phyloP scores from a whole-genome alignment of 2,888 invertebrate genomes.

The Biston betularia region DNA sequence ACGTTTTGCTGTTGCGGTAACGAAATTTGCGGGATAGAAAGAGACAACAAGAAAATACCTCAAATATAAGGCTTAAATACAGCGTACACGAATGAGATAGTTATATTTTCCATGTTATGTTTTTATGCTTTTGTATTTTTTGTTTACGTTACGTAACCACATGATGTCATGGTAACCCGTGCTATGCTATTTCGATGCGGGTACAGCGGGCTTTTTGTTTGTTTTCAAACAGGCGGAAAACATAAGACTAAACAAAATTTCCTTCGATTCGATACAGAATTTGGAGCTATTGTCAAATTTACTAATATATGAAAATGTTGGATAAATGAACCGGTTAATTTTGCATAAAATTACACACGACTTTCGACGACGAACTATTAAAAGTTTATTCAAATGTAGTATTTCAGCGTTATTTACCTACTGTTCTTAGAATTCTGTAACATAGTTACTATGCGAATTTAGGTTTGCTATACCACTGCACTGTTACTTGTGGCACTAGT shows the following conservation, averaged over 20 bases:
- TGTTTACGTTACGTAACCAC: constrained; percentile 72
- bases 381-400: background rate
- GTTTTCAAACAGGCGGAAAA: constrained; percentile 30
- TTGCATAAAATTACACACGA: background rate
- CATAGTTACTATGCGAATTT: no score
- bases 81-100: constrained; percentile 53
- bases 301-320: background rate
- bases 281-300: background rate
- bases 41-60: constrained; percentile 63
- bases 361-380: background rate
- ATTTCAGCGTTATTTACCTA: no score
- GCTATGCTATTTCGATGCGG: constrained; percentile 42
- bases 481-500: no score
- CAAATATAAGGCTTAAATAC: constrained; percentile 21
- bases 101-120: constrained; percentile 44
- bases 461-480: no score
- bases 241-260: constrained; percentile 31
- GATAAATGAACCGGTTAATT: background rate
- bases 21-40: constrained; percentile 48
- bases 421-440: no score
- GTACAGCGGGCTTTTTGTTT: constrained; percentile 49
- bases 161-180: constrained; percentile 77
- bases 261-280: background rate
- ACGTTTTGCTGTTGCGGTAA: constrained; percentile 50
- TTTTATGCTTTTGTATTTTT: constrained; percentile 48